Percentiles rank a stretch among this genome's conserved stretches.
Conservation (phyloP, 2,113 vertebrate genomes). For the Phylloscopus whistleri region DNA sequence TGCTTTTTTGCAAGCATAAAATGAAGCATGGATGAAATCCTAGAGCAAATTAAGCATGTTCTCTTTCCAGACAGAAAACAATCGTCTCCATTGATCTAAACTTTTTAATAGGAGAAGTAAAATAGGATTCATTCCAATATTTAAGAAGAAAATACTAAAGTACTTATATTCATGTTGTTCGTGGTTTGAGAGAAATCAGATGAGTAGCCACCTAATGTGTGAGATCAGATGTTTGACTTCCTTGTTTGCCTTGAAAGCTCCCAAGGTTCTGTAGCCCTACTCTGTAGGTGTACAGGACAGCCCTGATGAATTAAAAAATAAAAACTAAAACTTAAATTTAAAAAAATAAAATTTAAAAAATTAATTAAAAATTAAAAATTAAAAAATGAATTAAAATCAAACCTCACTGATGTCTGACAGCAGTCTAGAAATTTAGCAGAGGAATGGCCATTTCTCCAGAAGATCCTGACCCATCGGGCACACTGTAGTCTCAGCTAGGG, state of each 20-base stretch:
- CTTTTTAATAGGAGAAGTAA: neutral
- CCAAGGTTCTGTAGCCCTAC: neutral
- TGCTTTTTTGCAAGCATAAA: neutral
- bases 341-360: too few relatives aligned
- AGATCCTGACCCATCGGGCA: neutral
- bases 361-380: too few relatives aligned
- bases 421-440: neutral
- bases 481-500: accelerated
- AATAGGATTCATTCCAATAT: neutral
- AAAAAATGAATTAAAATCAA: neutral
- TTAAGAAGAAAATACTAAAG: neutral
- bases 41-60: neutral
- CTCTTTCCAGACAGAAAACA: neutral
- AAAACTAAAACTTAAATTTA: too few relatives aligned
- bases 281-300: neutral
- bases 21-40: neutral
- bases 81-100: neutral
- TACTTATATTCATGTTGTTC: neutral
- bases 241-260: neutral
- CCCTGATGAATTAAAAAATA: neutral
- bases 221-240: neutral
- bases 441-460: neutral
- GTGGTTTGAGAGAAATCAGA: neutral
- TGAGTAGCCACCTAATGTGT: neutral
- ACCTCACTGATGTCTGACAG: neutral